Percentiles rank a stretch among this genome's conserved stretches.
Conservation (phyloP, 2,113 vertebrate species). For the Scophthalmus maximus region DNA sequence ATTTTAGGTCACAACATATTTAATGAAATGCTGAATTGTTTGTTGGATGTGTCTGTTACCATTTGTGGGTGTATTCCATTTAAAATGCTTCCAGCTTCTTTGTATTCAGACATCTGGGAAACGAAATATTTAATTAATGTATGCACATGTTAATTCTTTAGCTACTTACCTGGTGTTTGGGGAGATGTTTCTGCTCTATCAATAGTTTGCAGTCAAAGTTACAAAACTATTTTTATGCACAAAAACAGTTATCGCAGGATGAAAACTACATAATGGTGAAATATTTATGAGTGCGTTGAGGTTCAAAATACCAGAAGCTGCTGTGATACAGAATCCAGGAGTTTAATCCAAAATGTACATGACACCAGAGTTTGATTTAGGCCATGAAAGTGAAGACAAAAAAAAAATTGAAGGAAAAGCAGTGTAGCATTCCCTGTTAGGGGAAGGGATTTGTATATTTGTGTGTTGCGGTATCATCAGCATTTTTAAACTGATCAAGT, state of each 20-base stretch:
- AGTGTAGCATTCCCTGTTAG: no score
- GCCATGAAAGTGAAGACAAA: neutral
- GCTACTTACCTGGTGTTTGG: conserved; percentile 2
- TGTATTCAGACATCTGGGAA: neutral
- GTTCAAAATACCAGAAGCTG: neutral
- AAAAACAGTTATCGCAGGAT: neutral
- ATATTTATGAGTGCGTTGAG: neutral
- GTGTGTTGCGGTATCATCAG: neutral
- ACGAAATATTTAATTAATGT: neutral
- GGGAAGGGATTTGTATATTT: neutral
- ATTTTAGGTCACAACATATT: conserved; percentile 1
- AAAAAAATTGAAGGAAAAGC: no score
- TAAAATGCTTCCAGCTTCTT: conserved; percentile 22
- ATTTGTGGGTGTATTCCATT: conserved; percentile 2
- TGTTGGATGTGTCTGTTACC: conserved; percentile 13
- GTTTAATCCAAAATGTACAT: neutral
- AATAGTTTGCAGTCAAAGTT: neutral
- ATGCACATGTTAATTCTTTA: neutral
- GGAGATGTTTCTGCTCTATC: neutral
- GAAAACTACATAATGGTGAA: neutral
- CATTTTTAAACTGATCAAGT: neutral
- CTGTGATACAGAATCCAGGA: neutral
- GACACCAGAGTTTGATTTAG: no score
- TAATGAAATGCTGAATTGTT: neutral
- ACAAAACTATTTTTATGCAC: neutral